phyloP scores from a whole-genome alignment of 2,797 vertebrate species.

The Onychomys arenicola region DNA sequence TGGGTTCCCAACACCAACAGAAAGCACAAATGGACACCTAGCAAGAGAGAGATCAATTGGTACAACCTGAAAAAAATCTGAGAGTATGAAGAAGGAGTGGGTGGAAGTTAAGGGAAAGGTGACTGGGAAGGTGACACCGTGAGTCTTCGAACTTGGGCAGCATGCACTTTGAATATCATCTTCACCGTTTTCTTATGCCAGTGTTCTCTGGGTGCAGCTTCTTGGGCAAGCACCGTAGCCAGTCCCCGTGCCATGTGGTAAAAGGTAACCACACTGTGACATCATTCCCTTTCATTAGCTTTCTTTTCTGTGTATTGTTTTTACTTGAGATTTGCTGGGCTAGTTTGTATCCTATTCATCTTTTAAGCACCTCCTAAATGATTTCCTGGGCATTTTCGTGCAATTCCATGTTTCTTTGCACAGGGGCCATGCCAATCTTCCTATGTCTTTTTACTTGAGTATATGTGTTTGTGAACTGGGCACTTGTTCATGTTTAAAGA shows the following conservation, averaged over 20 bases:
- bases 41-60: neutral
- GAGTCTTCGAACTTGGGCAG: neutral
- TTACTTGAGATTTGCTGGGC: conserved; percentile 8
- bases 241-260: neutral
- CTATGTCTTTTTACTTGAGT: neutral
- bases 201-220: neutral
- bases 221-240: neutral
- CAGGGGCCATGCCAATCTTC: neutral
- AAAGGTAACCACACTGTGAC: neutral
- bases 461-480: neutral
- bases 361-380: neutral
- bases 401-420: neutral
- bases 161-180: conserved; percentile 2
- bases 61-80: neutral
- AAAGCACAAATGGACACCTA: neutral
- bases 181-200: neutral
- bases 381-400: neutral
- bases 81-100: neutral
- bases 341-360: neutral
- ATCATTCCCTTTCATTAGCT: neutral
- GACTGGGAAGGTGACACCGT: neutral
- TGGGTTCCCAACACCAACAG: neutral
- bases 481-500: neutral
- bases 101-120: neutral
- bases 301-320: neutral